Base-by-base conservation (phyloP, 1,140 invertebrate genomes). In the Charaxes varanes region DNA sequence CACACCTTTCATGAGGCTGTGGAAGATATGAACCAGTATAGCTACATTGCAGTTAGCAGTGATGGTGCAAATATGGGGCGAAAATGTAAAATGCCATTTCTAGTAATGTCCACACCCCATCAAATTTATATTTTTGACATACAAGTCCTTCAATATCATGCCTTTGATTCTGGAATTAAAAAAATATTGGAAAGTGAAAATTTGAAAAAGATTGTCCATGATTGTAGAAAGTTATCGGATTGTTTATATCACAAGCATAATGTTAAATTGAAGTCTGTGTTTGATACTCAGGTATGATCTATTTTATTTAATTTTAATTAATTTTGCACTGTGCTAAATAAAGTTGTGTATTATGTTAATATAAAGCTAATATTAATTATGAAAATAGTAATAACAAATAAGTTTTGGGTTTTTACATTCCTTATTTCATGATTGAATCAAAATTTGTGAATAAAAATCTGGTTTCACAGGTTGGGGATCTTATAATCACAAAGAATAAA, bases 121-220 rank as follows among this genome's bases (percentile, higher is more conserved):
- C 74, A 85, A 41, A 84, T 85, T 13, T 86, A 85, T 44, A 85
- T 86, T 36, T 86, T 86, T 67, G 84, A 86, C 44, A 74, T 70
- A 5, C 71, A 85, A 54, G 70, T 72, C n/a, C 70, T 85, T 65
- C 78, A 84, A 24, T 67, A 72, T 31, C 73, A 70, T 61, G 76
- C 70, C 10, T 86, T 86, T 68, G 66, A 79, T 46, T 68, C 62
- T 43, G 84, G 82, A 3, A 41, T 86, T 11, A 76, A 72, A 27
- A 58, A 80, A 28, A 41, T 86, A 6, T 55, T 86, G 15, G 79
- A 86, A 58, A 65, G 56, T 61, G 60, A 81, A 16, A 41, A 30
- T 10, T 79, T 78, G 23, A 82, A 84, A 36, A 86, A 86, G 55
- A 84, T 86, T 55, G 63, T 85, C 8, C 84, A 86, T 73, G 76